phyloP scores from a whole-genome alignment of 37 sponge, comb jelly and placozoan genomes.

The Beroe forskalii region DNA sequence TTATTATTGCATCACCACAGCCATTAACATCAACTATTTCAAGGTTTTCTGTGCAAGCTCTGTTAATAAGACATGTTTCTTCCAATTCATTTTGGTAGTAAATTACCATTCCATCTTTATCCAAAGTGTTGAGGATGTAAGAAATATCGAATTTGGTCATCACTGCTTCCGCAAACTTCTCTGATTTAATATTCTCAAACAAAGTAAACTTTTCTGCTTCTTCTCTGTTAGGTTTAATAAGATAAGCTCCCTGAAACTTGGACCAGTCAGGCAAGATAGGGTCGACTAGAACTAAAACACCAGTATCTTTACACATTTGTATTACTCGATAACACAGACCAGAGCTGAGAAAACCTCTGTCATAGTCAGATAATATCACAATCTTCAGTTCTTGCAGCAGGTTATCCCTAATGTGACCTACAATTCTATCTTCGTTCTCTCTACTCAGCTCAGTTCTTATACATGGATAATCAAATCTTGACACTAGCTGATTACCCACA shows the following conservation, averaged over 20 bases:
- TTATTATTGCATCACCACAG: neutral
- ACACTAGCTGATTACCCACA: neutral
- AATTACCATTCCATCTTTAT: neutral
- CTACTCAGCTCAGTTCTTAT: neutral
- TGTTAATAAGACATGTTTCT: neutral
- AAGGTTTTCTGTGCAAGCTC: neutral
- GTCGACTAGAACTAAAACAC: neutral
- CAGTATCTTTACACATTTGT: neutral
- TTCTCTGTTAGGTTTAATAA: neutral
- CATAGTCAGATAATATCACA: neutral
- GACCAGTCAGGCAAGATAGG: constrained; percentile 16
- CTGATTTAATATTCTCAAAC: neutral
- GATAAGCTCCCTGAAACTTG: constrained; percentile 3
- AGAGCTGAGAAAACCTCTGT: neutral
- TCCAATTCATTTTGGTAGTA: neutral
- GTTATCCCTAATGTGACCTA: neutral
- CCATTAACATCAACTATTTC: constrained; percentile 4
- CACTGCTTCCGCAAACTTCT: neutral
- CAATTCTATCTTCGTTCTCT: neutral
- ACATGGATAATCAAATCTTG: constrained; percentile 22
- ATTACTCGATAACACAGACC: neutral
- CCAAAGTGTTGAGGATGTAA: neutral
- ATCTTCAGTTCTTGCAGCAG: neutral
- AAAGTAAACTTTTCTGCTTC: neutral
- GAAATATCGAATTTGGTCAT: neutral